Evolutionary conservation across 2,113 vertebrate species (phyloP).

Genomic region (Leptosomus discolor): DNA sequence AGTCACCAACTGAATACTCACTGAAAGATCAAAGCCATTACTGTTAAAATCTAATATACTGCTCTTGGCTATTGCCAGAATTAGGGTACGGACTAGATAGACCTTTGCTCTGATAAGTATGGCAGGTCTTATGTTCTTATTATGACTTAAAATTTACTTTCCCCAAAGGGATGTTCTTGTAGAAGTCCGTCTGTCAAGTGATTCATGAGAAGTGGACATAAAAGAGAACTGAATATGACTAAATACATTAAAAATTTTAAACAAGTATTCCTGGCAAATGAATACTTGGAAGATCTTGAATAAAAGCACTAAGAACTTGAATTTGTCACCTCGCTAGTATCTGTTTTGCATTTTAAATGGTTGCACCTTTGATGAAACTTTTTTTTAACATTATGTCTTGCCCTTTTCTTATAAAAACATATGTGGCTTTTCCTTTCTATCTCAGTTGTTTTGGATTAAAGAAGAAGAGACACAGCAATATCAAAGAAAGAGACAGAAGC

Average conservation of each 20-base stretch:
- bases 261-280: slow-evolving; percentile 8
- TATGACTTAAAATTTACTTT: slow-evolving; percentile 50
- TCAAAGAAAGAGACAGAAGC: slow-evolving; percentile 53
- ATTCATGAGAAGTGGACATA: slow-evolving; percentile 44
- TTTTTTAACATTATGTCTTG: slow-evolving; percentile 25
- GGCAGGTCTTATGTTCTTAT: slow-evolving; percentile 32
- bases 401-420: slow-evolving; percentile 22
- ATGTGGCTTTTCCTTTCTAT: slow-evolving; percentile 43
- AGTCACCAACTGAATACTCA: slow-evolving; percentile 13
- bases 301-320: not conserved
- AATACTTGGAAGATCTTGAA: slow-evolving; percentile 9
- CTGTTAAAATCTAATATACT: slow-evolving; percentile 15
- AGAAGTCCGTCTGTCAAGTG: slow-evolving; percentile 47
- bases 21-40: slow-evolving; percentile 45
- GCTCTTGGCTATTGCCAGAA: slow-evolving; percentile 25
- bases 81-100: not conserved
- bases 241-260: slow-evolving; percentile 45
- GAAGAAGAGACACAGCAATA: slow-evolving; percentile 35
- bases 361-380: slow-evolving; percentile 41
- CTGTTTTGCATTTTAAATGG: slow-evolving; percentile 43
- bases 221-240: slow-evolving; percentile 26
- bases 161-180: slow-evolving; percentile 34
- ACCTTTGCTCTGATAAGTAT: slow-evolving; percentile 42
- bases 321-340: slow-evolving; percentile 27
- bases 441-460: slow-evolving; percentile 59